Evolutionary conservation across 2,797 vertebrate genomes (phyloP).

Genomic region (Bucorvus abyssinicus): DNA sequence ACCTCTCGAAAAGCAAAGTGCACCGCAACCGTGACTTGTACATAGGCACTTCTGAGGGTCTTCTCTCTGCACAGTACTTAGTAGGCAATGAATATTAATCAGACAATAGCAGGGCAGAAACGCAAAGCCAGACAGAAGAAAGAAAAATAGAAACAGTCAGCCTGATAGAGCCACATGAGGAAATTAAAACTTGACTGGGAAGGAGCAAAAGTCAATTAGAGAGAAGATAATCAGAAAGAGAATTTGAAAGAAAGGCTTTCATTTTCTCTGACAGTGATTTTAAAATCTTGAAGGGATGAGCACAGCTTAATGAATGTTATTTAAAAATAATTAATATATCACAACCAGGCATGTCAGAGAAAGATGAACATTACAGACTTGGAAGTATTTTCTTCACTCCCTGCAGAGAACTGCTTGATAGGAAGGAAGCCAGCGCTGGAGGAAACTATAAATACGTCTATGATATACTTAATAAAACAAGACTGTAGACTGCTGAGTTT

Average conservation of each 20-base stretch:
- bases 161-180: background rate
- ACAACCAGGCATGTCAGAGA: background rate
- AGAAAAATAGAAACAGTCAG: conserved; percentile 10
- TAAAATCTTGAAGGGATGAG: conserved; percentile 19
- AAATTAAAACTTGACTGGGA: conserved; percentile 59
- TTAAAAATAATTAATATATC: conserved; percentile 57
- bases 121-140: background rate
- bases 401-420: background rate
- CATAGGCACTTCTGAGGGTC: background rate
- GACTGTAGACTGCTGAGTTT: background rate
- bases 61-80: background rate
- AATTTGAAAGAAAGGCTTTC: conserved; percentile 50
- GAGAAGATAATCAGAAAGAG: conserved; percentile 44
- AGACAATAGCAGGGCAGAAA: background rate
- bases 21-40: background rate
- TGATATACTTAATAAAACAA: background rate
- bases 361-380: conserved; percentile 13
- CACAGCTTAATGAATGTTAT: conserved; percentile 53
- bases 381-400: conserved; percentile 11
- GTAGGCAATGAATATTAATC: background rate
- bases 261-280: conserved; percentile 37
- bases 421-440: background rate
- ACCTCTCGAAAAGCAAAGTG: background rate
- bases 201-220: conserved; percentile 61
- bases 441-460: background rate